These are phyloP conservation scores for Coregonus clupeaformis DNA, from an alignment of 2,113 vertebrate genomes.

Conservation along the genomic window DNA sequence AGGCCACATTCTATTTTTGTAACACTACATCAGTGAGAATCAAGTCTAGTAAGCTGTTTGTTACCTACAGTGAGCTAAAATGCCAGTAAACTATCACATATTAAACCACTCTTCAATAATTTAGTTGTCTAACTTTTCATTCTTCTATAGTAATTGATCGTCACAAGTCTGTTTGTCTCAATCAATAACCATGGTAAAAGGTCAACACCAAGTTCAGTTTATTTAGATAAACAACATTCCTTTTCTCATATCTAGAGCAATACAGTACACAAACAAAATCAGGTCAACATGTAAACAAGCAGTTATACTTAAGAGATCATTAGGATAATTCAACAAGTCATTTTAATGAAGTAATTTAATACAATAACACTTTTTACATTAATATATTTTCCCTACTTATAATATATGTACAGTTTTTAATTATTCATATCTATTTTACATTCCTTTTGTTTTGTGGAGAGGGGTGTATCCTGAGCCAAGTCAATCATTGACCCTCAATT, in stretches of 20 bases:
- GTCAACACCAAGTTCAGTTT: conserved; percentile 41
- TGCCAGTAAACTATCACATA: not conserved
- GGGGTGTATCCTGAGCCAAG: conserved; percentile 20
- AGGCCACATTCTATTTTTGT: not conserved
- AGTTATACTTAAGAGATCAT: conserved; percentile 36
- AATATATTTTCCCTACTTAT: conserved; percentile 21
- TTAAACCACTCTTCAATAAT: not conserved
- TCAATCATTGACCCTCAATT: not conserved
- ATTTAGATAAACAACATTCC: conserved; percentile 50
- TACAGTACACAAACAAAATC: conserved; percentile 37
- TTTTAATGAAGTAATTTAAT: too few relatives aligned
- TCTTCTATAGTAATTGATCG: not conserved
- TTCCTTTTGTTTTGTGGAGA: conserved; percentile 31
- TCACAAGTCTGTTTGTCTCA: not conserved
- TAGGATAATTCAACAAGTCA: conserved; percentile 44
- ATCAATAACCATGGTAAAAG: not conserved
- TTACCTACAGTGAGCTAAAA: not conserved
- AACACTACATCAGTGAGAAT: not conserved
- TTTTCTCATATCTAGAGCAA: conserved; percentile 48
- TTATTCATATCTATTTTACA: conserved; percentile 32
- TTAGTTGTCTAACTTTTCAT: not conserved
- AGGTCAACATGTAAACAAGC: conserved; percentile 52
- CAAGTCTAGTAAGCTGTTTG: not conserved
- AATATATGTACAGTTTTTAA: conserved; percentile 50
- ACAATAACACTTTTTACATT: conserved; percentile 23